Evolutionary conservation across 2,797 vertebrate species (phyloP), one percentile per base, ranked within the genome.

Genomic region (Atherinosoma microstoma): DNA sequence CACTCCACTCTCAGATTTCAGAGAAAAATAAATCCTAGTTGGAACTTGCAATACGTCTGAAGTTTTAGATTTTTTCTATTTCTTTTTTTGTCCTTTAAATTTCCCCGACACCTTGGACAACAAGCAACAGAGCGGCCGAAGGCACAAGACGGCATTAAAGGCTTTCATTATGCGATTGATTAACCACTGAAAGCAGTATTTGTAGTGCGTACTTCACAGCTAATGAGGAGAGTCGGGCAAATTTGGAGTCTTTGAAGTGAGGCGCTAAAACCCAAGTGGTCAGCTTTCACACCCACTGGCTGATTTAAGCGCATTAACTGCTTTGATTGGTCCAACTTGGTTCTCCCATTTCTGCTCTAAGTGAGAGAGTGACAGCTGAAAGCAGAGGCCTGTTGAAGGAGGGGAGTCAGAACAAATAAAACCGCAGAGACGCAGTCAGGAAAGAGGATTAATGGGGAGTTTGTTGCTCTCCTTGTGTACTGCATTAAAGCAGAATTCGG

Each of bases 281-380:
- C 80, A 66, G 73, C 83, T 86, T 90, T 87, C 84, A 89, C 81
- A 86, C 73, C 75, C 78, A 84, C 86, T 73, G 68, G 72, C 67
- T 84, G 80, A 87, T 90, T 89, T 88, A 85, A 91, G 86, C 75
- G 18, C 83, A 91, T 93, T 90, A 92, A 88, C 76, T 68, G 67
- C 74, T 67, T 57, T 83, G 88, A 91, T 91, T 89, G 89, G 87
- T 84, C 81, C 75, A 72, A 79, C 73, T 84, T 49, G 58, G 76
- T 86, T 83, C 42, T 71, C 62, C 60, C 15, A 60, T 81, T 73
- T 78, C 57, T 54, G 74, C 65, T 80, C 71, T 82, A 40, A 82
- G 76, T 34, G 59, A 68, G 72, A 73, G 67, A 86, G 70, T 79
- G 87, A 85, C 79, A 75, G 81, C 71, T 87, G 67, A 89, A 84